Base-by-base conservation (phyloP, 2,113 vertebrate species). In the Haemorhous mexicanus region DNA sequence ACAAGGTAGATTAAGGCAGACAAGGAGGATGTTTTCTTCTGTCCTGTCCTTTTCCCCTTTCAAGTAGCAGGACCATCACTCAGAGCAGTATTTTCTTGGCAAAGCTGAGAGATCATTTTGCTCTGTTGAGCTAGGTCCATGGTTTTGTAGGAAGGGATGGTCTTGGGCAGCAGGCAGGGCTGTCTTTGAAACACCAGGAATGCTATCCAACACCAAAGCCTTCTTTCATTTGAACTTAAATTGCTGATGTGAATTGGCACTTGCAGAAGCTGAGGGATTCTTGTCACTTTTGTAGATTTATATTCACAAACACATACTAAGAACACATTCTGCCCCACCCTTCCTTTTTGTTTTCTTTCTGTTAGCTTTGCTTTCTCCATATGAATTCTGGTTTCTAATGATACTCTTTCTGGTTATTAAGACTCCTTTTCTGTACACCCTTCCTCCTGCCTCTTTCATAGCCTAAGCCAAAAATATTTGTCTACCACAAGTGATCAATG, bases 401-500 rank as follows among this genome's bases (percentile, higher is more conserved):
- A 56, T 43, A 39, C 11, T 52, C 37, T 55, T 84, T 67, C 87
- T 83, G 35, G 4, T 89, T 93, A 37, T 50, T 70, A 79, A 77
- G 67, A 32, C 12, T 76, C 9, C 21, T 80, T 88, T 82, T 77
- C 50, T 93, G 72, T 89, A 35, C 33, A 37, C 49, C 20, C 66
- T 80, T 92, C 62, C 30, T 93, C 49, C 47, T 92, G 83, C 72
- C 20, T 95, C 47, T 90, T 94, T 93, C 47, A 2, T 69, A 87
- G 74, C 56, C 53, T 64, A 72, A 92, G 53, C 86, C 74, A 87
- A 70, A 93, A 94, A 80, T 90, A 89, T 24, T 92, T 94, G 70
- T 78, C 91, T 92, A 43, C 92, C 93, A 50, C 91, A 95, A 93
- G 70, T 23, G 43, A 95, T 95, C 89, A 90, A 81, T 94, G 77